A percentile compares a stretch with the other conserved stretches of the same genome.
These are phyloP conservation scores for Macrosoma leucophasiata DNA, from an alignment of 2,888 invertebrate genomes.

Conservation along the genomic window DNA sequence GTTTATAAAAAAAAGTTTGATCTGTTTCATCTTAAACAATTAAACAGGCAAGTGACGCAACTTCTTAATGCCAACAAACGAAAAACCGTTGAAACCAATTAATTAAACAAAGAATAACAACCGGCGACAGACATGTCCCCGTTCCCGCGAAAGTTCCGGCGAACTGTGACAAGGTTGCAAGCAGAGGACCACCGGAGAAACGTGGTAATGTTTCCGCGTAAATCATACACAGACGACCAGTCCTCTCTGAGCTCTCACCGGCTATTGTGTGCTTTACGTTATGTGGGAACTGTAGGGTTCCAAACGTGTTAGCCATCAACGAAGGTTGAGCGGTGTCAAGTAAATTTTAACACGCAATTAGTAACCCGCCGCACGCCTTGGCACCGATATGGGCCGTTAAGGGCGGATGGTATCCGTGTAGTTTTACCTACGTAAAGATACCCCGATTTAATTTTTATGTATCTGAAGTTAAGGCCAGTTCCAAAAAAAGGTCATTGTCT, in stretches of 20 bases:
- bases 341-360: constrained; percentile 73
- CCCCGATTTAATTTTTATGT: constrained; percentile 1
- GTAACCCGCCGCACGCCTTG: constrained; percentile 60
- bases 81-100: too few species aligned
- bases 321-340: constrained; percentile 69
- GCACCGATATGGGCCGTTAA: constrained; percentile 56
- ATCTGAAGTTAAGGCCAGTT: too few species aligned
- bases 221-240: constrained; percentile 40
- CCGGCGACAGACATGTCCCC: constrained; percentile 43
- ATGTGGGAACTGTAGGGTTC: constrained; percentile 34
- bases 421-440: constrained; percentile 33
- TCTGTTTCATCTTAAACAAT: too few species aligned
- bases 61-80: too few species aligned
- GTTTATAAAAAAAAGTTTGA: too few species aligned
- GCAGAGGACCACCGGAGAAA: constrained; percentile 60
- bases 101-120: constrained; percentile 49
- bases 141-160: constrained; percentile 60
- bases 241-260: constrained; percentile 31
- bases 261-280: constrained; percentile 33
- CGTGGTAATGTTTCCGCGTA: constrained; percentile 53
- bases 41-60: too few species aligned
- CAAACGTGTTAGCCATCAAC: constrained; percentile 36
- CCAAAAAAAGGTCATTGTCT: too few species aligned
- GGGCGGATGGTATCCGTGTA: constrained; percentile 46
- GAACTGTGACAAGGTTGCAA: constrained; percentile 67